Percentiles rank a stretch among this genome's conserved stretches.
Conservation (phyloP, 1,140 invertebrate genomes). For the Calosoma granatense region DNA sequence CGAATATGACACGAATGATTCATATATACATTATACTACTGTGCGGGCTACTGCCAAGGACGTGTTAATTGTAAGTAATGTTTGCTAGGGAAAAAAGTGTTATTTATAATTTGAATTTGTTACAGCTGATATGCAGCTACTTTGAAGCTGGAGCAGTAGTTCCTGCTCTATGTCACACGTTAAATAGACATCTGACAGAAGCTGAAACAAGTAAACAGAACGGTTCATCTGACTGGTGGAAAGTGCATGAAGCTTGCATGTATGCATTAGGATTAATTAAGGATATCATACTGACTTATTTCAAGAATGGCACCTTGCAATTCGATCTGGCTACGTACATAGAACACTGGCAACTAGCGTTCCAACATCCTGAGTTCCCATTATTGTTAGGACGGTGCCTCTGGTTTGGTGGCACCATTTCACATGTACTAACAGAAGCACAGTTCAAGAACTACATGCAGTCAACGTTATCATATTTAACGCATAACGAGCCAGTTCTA, state of each 20-base stretch:
- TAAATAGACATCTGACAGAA: constrained; percentile 54
- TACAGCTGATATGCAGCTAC: constrained; percentile 50
- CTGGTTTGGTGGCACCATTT: constrained; percentile 42
- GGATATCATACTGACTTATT: constrained; percentile 44
- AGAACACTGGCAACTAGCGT: constrained; percentile 38
- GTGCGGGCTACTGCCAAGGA: constrained; percentile 69
- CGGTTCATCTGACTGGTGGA: constrained; percentile 59
- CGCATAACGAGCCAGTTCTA: constrained; percentile 28
- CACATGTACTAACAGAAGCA: constrained; percentile 27
- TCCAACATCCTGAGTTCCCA: constrained; percentile 35
- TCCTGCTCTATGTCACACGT: constrained; percentile 48
- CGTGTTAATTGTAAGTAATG: constrained; percentile 35
- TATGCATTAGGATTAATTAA: constrained; percentile 50
- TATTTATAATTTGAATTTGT: background rate
- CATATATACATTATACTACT: constrained; percentile 55
- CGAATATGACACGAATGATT: constrained; percentile 62
- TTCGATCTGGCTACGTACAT: constrained; percentile 62
- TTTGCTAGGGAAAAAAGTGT: too few species aligned
- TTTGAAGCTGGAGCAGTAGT: constrained; percentile 46
- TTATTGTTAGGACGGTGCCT: constrained; percentile 62
- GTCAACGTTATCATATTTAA: constrained; percentile 13
- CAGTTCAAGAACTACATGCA: constrained; percentile 14
- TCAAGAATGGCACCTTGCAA: constrained; percentile 31
- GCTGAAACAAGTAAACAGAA: constrained; percentile 38
- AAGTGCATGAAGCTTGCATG: constrained; percentile 65